These are phyloP conservation scores for Netelia fuscicornis DNA, from an alignment of 2,888 invertebrate genomes.

Conservation along the genomic window DNA sequence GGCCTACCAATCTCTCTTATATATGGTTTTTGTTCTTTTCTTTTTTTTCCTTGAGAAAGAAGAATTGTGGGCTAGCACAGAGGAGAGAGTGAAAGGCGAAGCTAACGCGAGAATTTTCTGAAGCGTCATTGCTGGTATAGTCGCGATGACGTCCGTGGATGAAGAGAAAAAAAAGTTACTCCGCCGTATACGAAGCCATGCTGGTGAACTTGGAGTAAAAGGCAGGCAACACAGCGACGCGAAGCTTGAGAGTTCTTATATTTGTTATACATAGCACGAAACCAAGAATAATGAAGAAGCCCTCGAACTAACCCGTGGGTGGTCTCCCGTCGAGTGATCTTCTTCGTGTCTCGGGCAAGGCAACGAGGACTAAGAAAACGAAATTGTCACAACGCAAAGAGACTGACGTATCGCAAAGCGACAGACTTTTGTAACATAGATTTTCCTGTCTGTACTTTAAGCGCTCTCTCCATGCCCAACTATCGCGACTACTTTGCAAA, in stretches of 20 bases:
- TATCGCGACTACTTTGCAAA: constrained; percentile 19
- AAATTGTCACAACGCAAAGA: constrained; percentile 36
- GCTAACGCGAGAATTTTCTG: constrained; percentile 14
- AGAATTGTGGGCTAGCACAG: constrained; percentile 16
- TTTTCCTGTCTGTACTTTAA: constrained; percentile 7
- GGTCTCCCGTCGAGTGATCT: constrained; percentile 1
- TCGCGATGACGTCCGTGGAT: constrained; percentile 39
- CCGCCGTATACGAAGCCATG: background rate
- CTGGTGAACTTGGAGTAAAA: background rate
- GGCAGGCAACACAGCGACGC: background rate
- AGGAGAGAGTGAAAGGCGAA: constrained; percentile 1
- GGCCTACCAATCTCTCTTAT: constrained; percentile 7
- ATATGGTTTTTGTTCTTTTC: background rate
- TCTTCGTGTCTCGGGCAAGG: background rate
- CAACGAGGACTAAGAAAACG: constrained; percentile 34
- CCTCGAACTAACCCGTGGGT: constrained; percentile 18
- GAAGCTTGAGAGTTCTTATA: background rate
- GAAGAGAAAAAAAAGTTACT: constrained; percentile 18
- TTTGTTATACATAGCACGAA: constrained; percentile 7
- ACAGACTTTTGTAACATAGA: constrained; percentile 2
- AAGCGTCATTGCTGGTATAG: constrained; percentile 32
- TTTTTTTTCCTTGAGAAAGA: constrained; percentile 2
- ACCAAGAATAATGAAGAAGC: constrained; percentile 46
- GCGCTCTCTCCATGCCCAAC: background rate
- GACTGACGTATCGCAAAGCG: constrained; percentile 17